Evolutionary conservation across 2,888 invertebrate species (phyloP), one percentile per base, ranked within the genome.

Genomic region (Frankliniella fusca): DNA sequence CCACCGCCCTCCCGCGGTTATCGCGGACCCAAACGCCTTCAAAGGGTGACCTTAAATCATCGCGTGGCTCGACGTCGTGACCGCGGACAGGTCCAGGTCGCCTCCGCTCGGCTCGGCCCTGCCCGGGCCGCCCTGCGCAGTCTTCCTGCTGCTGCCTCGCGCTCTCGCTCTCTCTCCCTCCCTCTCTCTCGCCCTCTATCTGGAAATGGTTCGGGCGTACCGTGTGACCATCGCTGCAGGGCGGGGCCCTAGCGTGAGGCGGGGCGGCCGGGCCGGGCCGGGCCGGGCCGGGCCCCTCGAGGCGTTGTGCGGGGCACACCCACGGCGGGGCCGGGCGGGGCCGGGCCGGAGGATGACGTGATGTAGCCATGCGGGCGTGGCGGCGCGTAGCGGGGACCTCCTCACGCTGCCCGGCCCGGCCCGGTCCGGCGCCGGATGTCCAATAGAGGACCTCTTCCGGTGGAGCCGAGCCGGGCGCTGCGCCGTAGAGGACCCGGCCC

Each of bases 401-500:
- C 20, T 11, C 61, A 61, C 15, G 61, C 54, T 61, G 61, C 61
- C 15, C n/a, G 61, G 61, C 61, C 20, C 61, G 23, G 70, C 23
- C 70, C 27, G 70, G 70, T n/a, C 70, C 70, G 70, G 70, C 70
- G 70, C 70, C 70, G 70, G 70, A 76, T 76, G 70, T 76, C 70
- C 70, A 76, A 76, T 76, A 27, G 70, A n/a, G 70, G 27, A 76
- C 70, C 70, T 27, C 70, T 76, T 76, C 70, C 70, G 70, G 70
- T 23, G 38, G 38, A 38, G 38, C 38, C 5, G 38, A 5, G 54
- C 15, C 54, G 54, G 54, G 5, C 12, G 54, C 7, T 20, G 54
- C 15, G 54, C 15, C 54, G 54, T 54, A 11, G 18, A 20, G 18
- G 54, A 5, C 54, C 15, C 54, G 54, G 15, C 54, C 18, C 54